Conservation (phyloP, 1,140 invertebrate species). For the Lepidurus packardi region DNA sequence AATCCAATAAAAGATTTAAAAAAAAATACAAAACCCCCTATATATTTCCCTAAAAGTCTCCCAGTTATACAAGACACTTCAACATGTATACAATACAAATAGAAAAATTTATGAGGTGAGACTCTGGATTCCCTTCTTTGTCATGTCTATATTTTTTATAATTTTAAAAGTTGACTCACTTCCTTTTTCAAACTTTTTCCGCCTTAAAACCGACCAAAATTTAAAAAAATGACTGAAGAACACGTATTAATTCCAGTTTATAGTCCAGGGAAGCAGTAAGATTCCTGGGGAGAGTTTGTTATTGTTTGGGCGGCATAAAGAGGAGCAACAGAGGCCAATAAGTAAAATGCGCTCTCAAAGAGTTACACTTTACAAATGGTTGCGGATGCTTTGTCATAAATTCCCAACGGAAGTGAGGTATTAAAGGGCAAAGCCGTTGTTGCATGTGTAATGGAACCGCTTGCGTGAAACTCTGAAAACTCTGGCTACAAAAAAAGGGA, state of each 20-base stretch:
- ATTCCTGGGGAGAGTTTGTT: neutral
- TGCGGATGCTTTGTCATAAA: neutral
- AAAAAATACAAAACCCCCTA: neutral
- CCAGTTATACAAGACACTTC: too few relatives aligned
- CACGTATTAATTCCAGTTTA: neutral
- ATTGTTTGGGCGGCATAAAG: too few relatives aligned
- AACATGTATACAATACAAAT: too few relatives aligned
- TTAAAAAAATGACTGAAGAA: neutral
- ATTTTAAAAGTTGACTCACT: too few relatives aligned
- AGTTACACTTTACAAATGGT: neutral
- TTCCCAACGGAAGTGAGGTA: constrained; percentile 5
- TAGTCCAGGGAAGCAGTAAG: neutral
- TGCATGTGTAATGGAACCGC: constrained; percentile 13
- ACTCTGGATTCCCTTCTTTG: too few relatives aligned
- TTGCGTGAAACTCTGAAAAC: neutral
- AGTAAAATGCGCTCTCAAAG: neutral
- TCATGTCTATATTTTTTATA: too few relatives aligned
- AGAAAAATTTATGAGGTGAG: too few relatives aligned
- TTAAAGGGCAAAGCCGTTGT: constrained; percentile 13
- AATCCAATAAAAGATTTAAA: neutral
- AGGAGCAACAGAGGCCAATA: neutral
- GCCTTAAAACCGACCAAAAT: too few relatives aligned
- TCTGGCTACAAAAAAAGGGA: neutral
- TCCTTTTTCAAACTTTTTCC: too few relatives aligned
- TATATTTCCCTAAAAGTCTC: too few relatives aligned